Evolutionary conservation across 2,113 vertebrate genomes (phyloP).

Genomic region (Microtus richardsoni): DNA sequence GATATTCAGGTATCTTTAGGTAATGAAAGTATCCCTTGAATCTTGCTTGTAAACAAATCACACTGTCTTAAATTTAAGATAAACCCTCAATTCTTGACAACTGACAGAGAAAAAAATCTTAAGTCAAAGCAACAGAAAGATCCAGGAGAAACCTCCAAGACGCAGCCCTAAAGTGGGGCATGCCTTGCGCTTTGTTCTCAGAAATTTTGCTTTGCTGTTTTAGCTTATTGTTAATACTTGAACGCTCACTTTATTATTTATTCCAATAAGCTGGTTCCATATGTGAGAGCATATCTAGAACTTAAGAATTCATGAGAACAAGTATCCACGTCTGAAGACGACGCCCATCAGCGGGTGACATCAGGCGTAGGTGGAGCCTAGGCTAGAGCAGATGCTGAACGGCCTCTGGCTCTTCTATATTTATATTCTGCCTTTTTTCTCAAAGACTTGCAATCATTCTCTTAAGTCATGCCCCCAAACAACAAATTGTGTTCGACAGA

Average conservation of each 20-base stretch:
- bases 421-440: background rate
- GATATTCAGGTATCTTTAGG: background rate
- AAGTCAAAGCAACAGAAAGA: constrained; percentile 41
- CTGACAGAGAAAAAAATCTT: background rate
- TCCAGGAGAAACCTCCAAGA: background rate
- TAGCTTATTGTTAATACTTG: background rate
- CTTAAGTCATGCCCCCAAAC: background rate
- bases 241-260: constrained; percentile 1
- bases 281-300: background rate
- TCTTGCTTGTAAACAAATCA: background rate
- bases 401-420: background rate
- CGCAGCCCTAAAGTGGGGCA: background rate
- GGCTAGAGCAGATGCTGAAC: background rate
- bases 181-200: background rate
- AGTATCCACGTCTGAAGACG: background rate
- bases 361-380: background rate
- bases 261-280: background rate
- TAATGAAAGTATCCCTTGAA: background rate
- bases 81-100: constrained; percentile 23
- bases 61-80: background rate
- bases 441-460: background rate
- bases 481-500: background rate
- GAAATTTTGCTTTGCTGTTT: background rate
- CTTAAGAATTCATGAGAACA: background rate
- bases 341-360: background rate